Evolutionary conservation across 2,888 invertebrate species (phyloP), one percentile per base, ranked within the genome.

Genomic region (Amblyjoppa fuscipennis): DNA sequence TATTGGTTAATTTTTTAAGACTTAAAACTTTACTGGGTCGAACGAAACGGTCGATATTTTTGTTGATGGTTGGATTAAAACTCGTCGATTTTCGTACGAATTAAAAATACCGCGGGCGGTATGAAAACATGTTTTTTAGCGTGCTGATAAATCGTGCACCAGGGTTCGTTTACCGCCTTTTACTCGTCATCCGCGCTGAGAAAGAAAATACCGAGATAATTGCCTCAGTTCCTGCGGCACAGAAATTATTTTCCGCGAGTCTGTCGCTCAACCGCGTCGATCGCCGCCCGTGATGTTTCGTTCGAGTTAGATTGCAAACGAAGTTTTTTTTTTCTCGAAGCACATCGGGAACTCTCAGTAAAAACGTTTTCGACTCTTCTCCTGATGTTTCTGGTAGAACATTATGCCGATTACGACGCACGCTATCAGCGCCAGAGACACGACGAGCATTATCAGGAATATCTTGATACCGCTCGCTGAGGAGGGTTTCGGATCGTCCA

Each of bases 301-400:
- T 66, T 66, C 31, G 20, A 25, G 61, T 59, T 45, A 45, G 2
- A 77, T 66, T 38, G n/a, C 20, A 76, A 77, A 51, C 64, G 38
- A 51, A 45, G 13, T 75, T 66, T 77, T 68, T n/a, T 68, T 51
- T n/a, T 25, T 20, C 31, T 61, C 13, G 11, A 3, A 31, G 4
- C 25, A 16, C 5, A 1, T 1, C 34, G 61, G 61, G 28, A 38
- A 38, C 25, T 70, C 25, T 89, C 88, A 97, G 92, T 97, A 97
- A 94, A 98, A 97, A 91, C 99, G 96, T 95, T 99, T 99, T 91
- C 98, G 96, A 84, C 97, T 97, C 88, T 97, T 97, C 93, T 98
- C 98, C 93, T 98, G 98, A 84, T 97, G 96, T 93, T 99, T 99
- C 93, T 98, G 98, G 94, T 99, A 99, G 94, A 98, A 97, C 95